These are phyloP conservation scores for Aricia artaxerxes DNA, from an alignment of 2,888 invertebrate species.

Conservation along the genomic window DNA sequence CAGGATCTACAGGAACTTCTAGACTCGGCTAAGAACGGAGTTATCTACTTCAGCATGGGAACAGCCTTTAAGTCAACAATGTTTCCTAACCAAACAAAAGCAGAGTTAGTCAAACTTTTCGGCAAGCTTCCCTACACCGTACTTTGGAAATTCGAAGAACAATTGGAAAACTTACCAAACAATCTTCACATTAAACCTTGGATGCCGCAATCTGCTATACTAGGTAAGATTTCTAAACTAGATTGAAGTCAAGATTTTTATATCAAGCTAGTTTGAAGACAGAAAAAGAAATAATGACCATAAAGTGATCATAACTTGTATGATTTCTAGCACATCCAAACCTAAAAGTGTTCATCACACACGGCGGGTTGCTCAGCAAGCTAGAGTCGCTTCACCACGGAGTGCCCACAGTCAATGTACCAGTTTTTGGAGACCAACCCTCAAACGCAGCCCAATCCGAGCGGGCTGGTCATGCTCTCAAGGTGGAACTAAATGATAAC, in stretches of 20 bases:
- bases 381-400: slow-evolving; percentile 49
- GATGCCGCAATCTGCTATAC: slow-evolving; percentile 20
- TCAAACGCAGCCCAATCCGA: slow-evolving; percentile 50
- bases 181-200: slow-evolving; percentile 15
- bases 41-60: slow-evolving; percentile 17
- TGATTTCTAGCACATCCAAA: slow-evolving; percentile 47
- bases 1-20: slow-evolving; percentile 24
- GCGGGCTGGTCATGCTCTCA: slow-evolving; percentile 48
- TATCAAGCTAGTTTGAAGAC: too few species aligned
- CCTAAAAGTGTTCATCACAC: slow-evolving; percentile 49
- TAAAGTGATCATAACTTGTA: not conserved
- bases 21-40: not conserved
- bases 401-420: slow-evolving; percentile 55
- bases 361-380: slow-evolving; percentile 49
- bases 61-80: not conserved
- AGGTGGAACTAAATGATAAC: slow-evolving; percentile 44
- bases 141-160: slow-evolving; percentile 21
- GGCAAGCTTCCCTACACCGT: slow-evolving; percentile 10
- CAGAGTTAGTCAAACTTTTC: slow-evolving; percentile 3
- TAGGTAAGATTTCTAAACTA: not conserved
- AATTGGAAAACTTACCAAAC: not conserved
- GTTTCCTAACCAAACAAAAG: not conserved
- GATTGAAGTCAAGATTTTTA: too few species aligned
- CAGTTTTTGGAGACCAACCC: slow-evolving; percentile 60
- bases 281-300: too few species aligned